These are phyloP conservation scores for Zeuzera pyrina DNA, from an alignment of 2,888 invertebrate species.

Conservation along the genomic window DNA sequence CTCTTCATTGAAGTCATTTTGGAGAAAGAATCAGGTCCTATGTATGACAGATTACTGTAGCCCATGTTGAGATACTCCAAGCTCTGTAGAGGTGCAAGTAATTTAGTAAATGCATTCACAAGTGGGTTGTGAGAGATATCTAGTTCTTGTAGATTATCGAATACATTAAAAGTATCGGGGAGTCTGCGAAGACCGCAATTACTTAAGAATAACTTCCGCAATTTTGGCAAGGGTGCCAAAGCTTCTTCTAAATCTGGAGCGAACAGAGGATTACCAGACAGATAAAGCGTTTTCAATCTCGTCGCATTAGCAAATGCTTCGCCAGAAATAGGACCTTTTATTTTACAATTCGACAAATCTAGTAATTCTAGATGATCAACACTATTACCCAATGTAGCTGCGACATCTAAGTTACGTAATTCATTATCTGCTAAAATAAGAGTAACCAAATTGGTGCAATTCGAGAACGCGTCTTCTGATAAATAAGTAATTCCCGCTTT, in stretches of 20 bases:
- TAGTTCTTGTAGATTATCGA: constrained; percentile 77
- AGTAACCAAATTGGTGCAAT: constrained; percentile 76
- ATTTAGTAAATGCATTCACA: constrained; percentile 76
- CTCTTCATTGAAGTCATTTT: constrained; percentile 79
- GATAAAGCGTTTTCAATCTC: constrained; percentile 74
- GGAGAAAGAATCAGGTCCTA: constrained; percentile 77
- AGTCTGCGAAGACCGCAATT: constrained; percentile 77
- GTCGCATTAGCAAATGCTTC: constrained; percentile 80
- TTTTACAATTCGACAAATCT: constrained; percentile 79
- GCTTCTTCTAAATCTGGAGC: constrained; percentile 79
- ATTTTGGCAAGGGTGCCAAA: constrained; percentile 75
- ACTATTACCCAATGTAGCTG: constrained; percentile 75
- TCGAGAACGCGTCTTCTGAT: constrained; percentile 77
- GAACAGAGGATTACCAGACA: constrained; percentile 79
- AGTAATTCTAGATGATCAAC: constrained; percentile 76
- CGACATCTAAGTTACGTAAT: constrained; percentile 76
- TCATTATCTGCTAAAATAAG: constrained; percentile 78
- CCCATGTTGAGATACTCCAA: constrained; percentile 82
- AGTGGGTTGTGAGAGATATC: constrained; percentile 82
- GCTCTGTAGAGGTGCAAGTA: constrained; percentile 76
- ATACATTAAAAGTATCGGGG: constrained; percentile 78
- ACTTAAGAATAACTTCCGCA: constrained; percentile 77
- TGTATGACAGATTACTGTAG: constrained; percentile 77
- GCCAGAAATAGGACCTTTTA: constrained; percentile 77
- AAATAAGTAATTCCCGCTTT: constrained; percentile 74